A percentile compares a stretch with the other conserved stretches of the same genome.
phyloP scores from a whole-genome alignment of 2,113 vertebrate genomes.

The Nicator chloris region DNA sequence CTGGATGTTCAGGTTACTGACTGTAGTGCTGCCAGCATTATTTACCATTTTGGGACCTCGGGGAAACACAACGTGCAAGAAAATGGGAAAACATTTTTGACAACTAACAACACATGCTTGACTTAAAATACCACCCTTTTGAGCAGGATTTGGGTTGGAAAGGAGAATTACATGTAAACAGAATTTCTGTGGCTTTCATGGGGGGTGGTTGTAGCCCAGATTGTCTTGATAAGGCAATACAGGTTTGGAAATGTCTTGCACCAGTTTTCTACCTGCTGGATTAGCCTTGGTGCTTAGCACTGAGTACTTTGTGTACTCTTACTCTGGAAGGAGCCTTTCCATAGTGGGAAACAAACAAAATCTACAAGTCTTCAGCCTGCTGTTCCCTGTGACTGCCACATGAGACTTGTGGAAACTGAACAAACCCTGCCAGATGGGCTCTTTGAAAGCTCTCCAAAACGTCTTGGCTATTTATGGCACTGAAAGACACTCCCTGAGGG shows the following conservation, averaged over 20 bases:
- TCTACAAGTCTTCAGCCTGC: neutral
- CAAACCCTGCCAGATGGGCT: neutral
- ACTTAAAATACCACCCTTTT: neutral
- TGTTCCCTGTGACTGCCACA: neutral
- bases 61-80: neutral
- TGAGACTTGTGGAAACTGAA: neutral
- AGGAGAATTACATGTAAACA: neutral
- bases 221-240: neutral
- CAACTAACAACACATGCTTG: neutral
- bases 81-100: neutral
- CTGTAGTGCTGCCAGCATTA: neutral
- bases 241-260: neutral
- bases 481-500: neutral
- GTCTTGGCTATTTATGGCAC: neutral
- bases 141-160: neutral
- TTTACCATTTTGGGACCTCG: neutral
- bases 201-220: neutral
- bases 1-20: neutral
- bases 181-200: neutral
- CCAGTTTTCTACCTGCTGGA: neutral
- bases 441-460: neutral
- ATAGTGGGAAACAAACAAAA: rapidly evolving
- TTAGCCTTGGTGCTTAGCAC: neutral
- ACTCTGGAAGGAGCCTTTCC: neutral
- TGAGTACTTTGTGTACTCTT: neutral